Percentiles rank a stretch among this genome's conserved stretches.
phyloP scores from a whole-genome alignment of 2,797 vertebrate species.

The Cyprinella venusta region DNA sequence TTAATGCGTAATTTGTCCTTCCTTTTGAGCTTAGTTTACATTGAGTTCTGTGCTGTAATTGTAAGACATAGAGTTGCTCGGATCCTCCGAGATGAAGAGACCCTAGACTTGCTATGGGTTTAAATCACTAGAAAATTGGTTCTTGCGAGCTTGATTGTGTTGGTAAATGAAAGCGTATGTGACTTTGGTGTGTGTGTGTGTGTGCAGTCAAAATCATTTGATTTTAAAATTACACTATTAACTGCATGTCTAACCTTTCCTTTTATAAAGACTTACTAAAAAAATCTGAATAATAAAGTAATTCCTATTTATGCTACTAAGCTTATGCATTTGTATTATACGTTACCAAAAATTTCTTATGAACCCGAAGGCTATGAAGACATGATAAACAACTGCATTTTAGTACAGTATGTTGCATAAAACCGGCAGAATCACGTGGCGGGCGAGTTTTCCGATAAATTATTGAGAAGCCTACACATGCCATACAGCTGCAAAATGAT shows the following conservation, averaged over 20 bases:
- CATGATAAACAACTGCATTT: constrained; percentile 47
- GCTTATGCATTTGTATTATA: background rate
- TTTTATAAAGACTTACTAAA: background rate
- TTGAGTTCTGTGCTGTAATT: constrained; percentile 58
- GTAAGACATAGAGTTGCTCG: constrained; percentile 49
- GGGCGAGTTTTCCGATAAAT: constrained; percentile 40
- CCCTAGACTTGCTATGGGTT: constrained; percentile 53
- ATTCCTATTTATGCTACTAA: constrained; percentile 3
- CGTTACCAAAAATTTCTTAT: constrained; percentile 1
- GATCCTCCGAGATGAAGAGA: constrained; percentile 57
- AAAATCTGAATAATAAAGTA: background rate
- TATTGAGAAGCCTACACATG: constrained; percentile 61
- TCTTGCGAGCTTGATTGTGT: constrained; percentile 63
- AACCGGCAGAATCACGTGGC: background rate
- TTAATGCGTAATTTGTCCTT: background rate
- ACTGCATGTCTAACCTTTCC: background rate
- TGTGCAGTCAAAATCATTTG: background rate
- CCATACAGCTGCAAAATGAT: constrained; percentile 61
- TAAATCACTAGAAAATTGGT: constrained; percentile 67
- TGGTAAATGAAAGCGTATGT: constrained; percentile 63
- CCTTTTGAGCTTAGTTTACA: constrained; percentile 45
- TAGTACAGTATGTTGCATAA: constrained; percentile 20
- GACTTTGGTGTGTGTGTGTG: constrained; percentile 33
- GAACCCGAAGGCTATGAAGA: constrained; percentile 20
- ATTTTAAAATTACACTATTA: background rate